These are phyloP conservation scores for Ahaetulla prasina DNA, from an alignment of 2,113 vertebrate genomes.

Conservation along the genomic window DNA sequence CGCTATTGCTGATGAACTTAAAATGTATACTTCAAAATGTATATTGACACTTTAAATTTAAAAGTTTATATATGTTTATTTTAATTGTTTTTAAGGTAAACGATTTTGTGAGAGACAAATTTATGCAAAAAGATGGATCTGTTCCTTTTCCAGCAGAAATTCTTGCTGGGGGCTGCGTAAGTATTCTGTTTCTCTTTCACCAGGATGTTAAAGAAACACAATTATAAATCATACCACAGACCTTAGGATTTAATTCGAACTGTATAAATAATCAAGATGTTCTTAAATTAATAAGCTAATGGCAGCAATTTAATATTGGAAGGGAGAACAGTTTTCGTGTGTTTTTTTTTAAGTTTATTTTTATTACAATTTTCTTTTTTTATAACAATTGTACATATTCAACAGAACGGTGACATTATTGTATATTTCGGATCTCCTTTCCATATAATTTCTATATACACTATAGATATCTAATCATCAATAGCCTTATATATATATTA, in stretches of 20 bases:
- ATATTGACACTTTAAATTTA: conserved; percentile 13
- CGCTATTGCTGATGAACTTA: not conserved
- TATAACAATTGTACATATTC: too few relatives aligned
- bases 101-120: conserved; percentile 87
- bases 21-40: not conserved
- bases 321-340: conserved; percentile 36
- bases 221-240: conserved; percentile 8
- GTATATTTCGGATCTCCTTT: too few relatives aligned
- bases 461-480: too few relatives aligned
- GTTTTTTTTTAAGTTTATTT: too few relatives aligned
- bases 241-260: conserved; percentile 61
- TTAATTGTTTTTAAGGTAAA: conserved; percentile 75
- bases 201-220: conserved; percentile 19
- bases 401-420: too few relatives aligned
- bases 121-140: conserved; percentile 72
- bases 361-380: too few relatives aligned
- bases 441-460: too few relatives aligned
- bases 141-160: conserved; percentile 79
- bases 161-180: conserved; percentile 84
- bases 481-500: too few relatives aligned
- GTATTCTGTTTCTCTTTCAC: conserved; percentile 58
- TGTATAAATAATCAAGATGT: conserved; percentile 48
- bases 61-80: conserved; percentile 25
- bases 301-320: conserved; percentile 62
- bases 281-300: conserved; percentile 47